These are phyloP conservation scores for Lepidocyrtinus sp. DNA, from an alignment of 2,888 invertebrate species.

Conservation along the genomic window DNA sequence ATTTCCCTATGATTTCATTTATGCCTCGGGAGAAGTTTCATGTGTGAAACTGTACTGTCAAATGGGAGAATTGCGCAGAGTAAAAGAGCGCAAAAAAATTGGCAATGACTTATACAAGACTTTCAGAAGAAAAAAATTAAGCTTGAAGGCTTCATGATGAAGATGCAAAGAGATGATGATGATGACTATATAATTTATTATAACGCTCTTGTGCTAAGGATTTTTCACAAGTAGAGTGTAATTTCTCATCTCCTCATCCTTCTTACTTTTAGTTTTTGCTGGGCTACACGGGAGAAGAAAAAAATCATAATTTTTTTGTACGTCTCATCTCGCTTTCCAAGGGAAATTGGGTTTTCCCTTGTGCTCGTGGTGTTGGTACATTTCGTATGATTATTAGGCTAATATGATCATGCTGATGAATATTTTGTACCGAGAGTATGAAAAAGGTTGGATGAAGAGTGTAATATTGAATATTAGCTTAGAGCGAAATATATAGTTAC, in stretches of 20 bases:
- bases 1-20: neutral
- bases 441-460: neutral
- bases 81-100: neutral
- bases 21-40: neutral
- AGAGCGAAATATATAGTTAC: too few species aligned
- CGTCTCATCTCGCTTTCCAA: constrained; percentile 1
- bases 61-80: neutral
- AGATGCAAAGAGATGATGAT: constrained; percentile 7
- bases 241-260: constrained; percentile 18
- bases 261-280: constrained; percentile 2
- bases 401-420: constrained; percentile 5
- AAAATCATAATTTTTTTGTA: constrained; percentile 3
- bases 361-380: constrained; percentile 1
- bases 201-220: constrained; percentile 12
- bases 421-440: too few species aligned
- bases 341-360: constrained; percentile 13
- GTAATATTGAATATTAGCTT: too few species aligned
- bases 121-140: neutral
- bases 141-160: constrained; percentile 15
- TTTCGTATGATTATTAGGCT: constrained; percentile 13
- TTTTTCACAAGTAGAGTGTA: constrained; percentile 14
- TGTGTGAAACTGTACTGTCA: constrained; percentile 4
- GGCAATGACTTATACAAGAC: neutral
- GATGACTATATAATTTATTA: constrained; percentile 13
- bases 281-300: neutral